Base-by-base conservation (phyloP, 1,140 invertebrate species). In the Brachionus asplanchnoidis region DNA sequence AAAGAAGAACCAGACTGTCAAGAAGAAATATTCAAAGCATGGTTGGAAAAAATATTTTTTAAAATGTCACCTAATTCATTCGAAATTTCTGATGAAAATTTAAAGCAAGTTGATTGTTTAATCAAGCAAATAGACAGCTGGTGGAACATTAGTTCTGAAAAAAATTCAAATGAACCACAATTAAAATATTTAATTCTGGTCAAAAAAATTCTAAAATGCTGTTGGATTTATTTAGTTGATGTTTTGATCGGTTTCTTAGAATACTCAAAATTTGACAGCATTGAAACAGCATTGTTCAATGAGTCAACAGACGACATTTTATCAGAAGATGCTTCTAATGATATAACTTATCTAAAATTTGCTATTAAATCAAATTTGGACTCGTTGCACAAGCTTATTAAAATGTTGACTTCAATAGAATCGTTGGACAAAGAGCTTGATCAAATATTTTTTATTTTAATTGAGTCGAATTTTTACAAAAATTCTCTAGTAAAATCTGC, bases 341-440 rank as follows among this genome's bases (percentile, higher is more conserved):
- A 82, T 11, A 28, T 82, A 4, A 44, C 79, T 23, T 44, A 36
- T 60, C 9, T 28, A 2, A 40, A 12, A 2, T 82, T 82, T 28
- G 12, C 79, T 20, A 65, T 82, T 9, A 82, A 82, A 82, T 82
- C 79, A 46, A 65, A 5, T 68, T n/a, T 82, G 12, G 79, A 82
- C 53, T 82, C 79, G 17, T 28, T 82, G 14, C 4, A 42, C 53
- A 26, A 65, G 44, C 4, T 82, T 12, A 82, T 65, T 36, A 44
- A 11, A 40, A 20, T 82, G 17, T 9, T 82, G 9, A 65, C 79
- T 65, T 23, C 9, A 9, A 17, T 82, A 44, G 53, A 82, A 32
- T 20, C 36, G 14, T 40, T 82, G 79, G 53, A 82, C 12, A 60
- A 65, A 60, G 79, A 82, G 12, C 20, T 82, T 7, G 32, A 82